Base-by-base conservation (phyloP, 2,797 vertebrate species). In the Garrulus glandarius region DNA sequence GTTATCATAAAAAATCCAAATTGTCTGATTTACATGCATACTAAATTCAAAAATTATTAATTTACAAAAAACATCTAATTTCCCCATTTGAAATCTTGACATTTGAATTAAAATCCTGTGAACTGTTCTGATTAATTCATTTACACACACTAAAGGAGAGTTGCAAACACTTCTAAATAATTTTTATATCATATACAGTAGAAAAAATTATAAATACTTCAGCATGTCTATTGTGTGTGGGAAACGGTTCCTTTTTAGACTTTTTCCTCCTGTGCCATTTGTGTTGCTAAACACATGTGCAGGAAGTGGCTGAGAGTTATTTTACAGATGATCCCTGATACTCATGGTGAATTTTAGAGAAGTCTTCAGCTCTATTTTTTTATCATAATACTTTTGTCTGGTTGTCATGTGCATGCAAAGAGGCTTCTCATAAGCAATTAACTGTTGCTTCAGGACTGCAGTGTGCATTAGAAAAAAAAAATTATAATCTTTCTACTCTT, bases 21-120 rank as follows among this genome's bases (percentile, higher is more conserved):
- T 93, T 71, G 19, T 47, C 56, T 26, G 4, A 56, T 64, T 92
- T 19, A 52, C 10, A 30, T 0, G 6, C 11, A 65, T 64, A 34
- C 1, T 15, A 71, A 80, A 64, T 64, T 53, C 0, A 78, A 17
- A 82, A 71, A 59, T 47, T 43, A 75, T 22, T 43, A 49, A 60
- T 85, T 74, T 57, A 71, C 41, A 64, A 91, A 94, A 91, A 9
- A 10, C 12, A 53, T 22, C 5, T 29, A 11, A 50, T 92, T 93
- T 87, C 10, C 11, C 5, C 52, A 39, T 36, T 87, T 65, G 13
- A 91, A 92, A 65, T 55, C 17, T 71, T 78, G 29, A 65, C 2
- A 65, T 78, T 87, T 92, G 61, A 85, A 92, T 85, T 85, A 81
- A 92, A 89, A 79, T 74, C 18, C 12, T 32, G 17, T 59, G 30